Evolutionary conservation across 2,113 vertebrate species (phyloP).

Genomic region (Phalacrocorax pelagicus): DNA sequence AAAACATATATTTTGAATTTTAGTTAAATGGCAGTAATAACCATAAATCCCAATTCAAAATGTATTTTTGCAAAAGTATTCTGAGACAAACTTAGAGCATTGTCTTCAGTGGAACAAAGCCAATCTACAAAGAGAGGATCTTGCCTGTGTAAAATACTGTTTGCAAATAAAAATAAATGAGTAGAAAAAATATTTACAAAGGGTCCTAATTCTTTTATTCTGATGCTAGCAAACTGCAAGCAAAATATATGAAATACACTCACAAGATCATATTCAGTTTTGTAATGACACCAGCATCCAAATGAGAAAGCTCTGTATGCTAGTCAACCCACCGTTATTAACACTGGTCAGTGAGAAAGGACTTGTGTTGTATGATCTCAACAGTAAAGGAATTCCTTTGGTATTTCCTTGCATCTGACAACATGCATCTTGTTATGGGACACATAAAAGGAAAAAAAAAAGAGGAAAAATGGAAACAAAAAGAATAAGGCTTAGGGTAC

Average conservation of each 20-base stretch:
- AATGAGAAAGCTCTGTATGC: neutral
- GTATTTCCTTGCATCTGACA: neutral
- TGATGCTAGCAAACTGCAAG: neutral
- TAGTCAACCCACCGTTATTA: neutral
- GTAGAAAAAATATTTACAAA: neutral
- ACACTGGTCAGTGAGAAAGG: neutral
- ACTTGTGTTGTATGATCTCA: neutral
- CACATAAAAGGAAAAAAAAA: neutral
- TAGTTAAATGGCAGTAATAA: neutral
- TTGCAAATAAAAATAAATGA: neutral
- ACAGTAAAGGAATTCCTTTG: neutral
- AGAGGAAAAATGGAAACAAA: neutral
- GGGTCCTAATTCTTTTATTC: neutral
- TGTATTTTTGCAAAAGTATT: neutral
- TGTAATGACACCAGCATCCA: neutral
- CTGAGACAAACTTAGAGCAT: neutral
- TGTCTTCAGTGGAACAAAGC: neutral
- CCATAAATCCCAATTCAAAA: neutral
- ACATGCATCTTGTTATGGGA: neutral
- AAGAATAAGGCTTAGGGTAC: neutral
- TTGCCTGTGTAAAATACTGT: neutral
- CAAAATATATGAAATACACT: neutral
- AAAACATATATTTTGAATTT: conserved; percentile 3
- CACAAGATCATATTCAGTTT: neutral
- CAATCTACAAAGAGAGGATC: neutral